Evolutionary conservation across 2,797 vertebrate genomes (phyloP), one percentile per base, ranked within the genome.

Genomic region (Sciurus vulgaris): DNA sequence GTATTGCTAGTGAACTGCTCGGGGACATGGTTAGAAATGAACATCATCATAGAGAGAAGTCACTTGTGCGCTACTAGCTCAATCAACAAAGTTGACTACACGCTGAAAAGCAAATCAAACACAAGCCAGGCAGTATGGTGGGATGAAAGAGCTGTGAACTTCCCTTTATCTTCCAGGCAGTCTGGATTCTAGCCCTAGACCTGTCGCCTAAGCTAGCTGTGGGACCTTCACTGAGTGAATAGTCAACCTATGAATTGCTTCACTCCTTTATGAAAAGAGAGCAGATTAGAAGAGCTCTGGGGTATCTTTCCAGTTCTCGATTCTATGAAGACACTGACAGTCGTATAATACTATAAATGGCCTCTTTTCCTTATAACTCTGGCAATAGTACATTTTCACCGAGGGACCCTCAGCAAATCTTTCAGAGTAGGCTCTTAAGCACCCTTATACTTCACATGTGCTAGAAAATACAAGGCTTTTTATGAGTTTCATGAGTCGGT

Each of bases 401-500:
- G 88, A 96, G 70, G 96, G 96, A 85, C 93, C 61, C 85, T 89
- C 67, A 63, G 89, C 73, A 96, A 95, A 82, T 86, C 90, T 96
- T 96, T 74, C 13, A 65, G 56, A 91, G 74, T 56, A 97, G 96
- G 96, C 95, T 96, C 54, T 78, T 67, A 96, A 95, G 95, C 86
- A 94, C 67, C 51, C 84, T 81, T 86, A 96, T 91, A 97, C 33
- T 95, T 90, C 96, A 96, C 91, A 87, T 33, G 74, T 69, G 94
- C 49, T 54, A 88, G 86, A 35, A 95, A 95, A 91, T 33, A 82
- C n/a, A 95, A 92, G 74, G 61, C 86, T 86, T 97, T 96, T 97
- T 97, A 98, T 96, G 91, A 83, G 91, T 96, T 97, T 91, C 94
- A 95, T 33, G 95, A 98, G 92, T 72, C 95, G 96, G 69, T 92